phyloP scores from a whole-genome alignment of 2,888 invertebrate species.

The Andrena marginata region DNA sequence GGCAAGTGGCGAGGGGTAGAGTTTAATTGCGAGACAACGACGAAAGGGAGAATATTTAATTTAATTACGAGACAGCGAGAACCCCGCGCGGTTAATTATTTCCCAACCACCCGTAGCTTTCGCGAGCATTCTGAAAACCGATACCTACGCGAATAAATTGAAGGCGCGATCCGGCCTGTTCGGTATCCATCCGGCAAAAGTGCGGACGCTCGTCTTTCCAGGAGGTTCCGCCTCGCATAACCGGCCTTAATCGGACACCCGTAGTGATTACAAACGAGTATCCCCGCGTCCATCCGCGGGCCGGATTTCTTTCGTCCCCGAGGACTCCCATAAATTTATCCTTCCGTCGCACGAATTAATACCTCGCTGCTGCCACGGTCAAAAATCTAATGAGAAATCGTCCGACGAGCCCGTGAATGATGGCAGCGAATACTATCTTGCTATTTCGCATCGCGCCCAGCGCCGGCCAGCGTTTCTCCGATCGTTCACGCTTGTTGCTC shows the following conservation, averaged over 20 bases:
- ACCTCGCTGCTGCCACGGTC: conserved; percentile 48
- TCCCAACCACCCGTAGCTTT: conserved; percentile 33
- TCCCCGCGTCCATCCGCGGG: conserved; percentile 52
- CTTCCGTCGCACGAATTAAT: conserved; percentile 69
- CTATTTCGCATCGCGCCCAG: conserved; percentile 49
- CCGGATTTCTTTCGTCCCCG: conserved; percentile 65
- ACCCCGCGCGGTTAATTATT: conserved; percentile 37
- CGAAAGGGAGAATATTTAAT: conserved; percentile 22
- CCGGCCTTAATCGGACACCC: conserved; percentile 66
- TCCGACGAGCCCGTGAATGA: conserved; percentile 65
- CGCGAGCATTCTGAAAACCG: neutral
- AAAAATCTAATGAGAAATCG: conserved; percentile 76
- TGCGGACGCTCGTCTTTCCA: conserved; percentile 28
- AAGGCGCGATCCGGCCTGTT: neutral
- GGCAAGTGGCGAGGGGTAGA: neutral
- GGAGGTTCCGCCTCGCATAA: conserved; percentile 47
- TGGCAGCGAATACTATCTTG: conserved; percentile 60
- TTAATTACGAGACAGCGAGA: conserved; percentile 43
- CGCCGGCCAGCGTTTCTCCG: conserved; percentile 2
- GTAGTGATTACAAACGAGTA: conserved; percentile 69
- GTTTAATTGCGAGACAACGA: conserved; percentile 46
- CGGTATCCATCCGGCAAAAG: conserved; percentile 20
- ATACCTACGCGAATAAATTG: conserved; percentile 31
- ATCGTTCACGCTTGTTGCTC: neutral
- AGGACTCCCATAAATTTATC: conserved; percentile 64